Base-by-base conservation (phyloP, 2,113 vertebrate genomes). In the Bufo gargarizans region DNA sequence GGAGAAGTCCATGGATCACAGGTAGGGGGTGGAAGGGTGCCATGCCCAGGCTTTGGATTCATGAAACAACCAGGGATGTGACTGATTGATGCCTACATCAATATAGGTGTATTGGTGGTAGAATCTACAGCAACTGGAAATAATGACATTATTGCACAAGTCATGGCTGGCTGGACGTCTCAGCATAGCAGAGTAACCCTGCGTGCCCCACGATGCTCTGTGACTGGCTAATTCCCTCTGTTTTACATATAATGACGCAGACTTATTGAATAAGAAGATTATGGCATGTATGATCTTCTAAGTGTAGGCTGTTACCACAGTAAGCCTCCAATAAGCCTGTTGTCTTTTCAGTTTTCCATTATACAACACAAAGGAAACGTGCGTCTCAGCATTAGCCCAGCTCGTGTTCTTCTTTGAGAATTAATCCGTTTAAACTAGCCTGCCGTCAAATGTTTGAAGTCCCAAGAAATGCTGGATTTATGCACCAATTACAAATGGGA, bases 311-410 rank as follows among this genome's bases (percentile, higher is more conserved):
- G 79, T 71, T 82, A 72, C 87, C 87, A 86, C 88, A 19, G 85
- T 93, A 93, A 93, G 89, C 92, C 91, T 89, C 8, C 90, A 88
- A 76, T 93, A 93, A 93, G 90, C 92, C 91, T 91, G 91, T 93
- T 93, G 91, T 92, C 89, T 92, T 89, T 90, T 85, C 90, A 87
- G 80, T 92, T 92, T 90, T 77, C 90, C 89, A 86, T 90, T 90
- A 87, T 0, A 5, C 86, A 87, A 14, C 86, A 91, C 86, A 92
- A 91, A 93, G 90, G 90, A 86, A 91, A 93, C 74, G 7, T 88
- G 90, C 85, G 90, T 92, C 91, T 88, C 65, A 72, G 86, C 74
- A 76, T 93, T 90, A 90, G 81, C 86, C 67, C 91, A 83, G 1
- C 88, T 90, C 78, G 1, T 53, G 63, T 87, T 86, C 10, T 89